Percentiles rank a stretch among this genome's conserved stretches.
Evolutionary conservation across 2,888 invertebrate species (phyloP).

Genomic region (Steinernema scapterisci): DNA sequence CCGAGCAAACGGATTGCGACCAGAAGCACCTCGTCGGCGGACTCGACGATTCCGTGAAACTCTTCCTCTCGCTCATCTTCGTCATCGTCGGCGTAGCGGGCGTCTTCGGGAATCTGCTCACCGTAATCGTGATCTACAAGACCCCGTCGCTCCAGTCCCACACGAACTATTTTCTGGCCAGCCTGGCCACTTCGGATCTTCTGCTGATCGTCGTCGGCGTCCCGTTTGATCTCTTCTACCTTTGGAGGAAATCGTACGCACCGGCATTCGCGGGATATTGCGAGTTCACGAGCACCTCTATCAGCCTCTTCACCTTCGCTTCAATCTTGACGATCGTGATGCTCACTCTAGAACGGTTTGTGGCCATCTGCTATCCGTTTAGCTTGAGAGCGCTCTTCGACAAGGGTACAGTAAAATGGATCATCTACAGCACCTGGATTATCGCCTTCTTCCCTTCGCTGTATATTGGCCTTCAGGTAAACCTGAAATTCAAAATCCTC

Average conservation of each 20-base stretch:
- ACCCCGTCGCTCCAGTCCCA: conserved; percentile 61
- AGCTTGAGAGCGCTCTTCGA: conserved; percentile 43
- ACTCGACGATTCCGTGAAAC: conserved; percentile 39
- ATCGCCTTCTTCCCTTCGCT: conserved; percentile 61
- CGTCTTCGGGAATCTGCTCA: conserved; percentile 61
- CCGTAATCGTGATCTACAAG: conserved; percentile 52
- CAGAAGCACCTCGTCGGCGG: conserved; percentile 1
- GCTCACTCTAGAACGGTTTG: conserved; percentile 60
- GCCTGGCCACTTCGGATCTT: conserved; percentile 58
- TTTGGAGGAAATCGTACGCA: conserved; percentile 56
- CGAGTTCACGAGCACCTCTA: conserved; percentile 58
- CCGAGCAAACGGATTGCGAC: neutral
- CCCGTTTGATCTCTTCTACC: conserved; percentile 61
- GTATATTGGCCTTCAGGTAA: conserved; percentile 58
- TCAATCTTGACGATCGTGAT: conserved; percentile 65
- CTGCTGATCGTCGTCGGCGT: conserved; percentile 63
- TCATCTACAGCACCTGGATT: conserved; percentile 58
- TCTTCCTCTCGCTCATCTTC: conserved; percentile 56
- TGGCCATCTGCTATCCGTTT: conserved; percentile 66
- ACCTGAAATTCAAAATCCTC: neutral
- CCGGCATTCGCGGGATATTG: conserved; percentile 59
- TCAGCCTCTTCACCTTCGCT: conserved; percentile 64
- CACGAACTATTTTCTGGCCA: conserved; percentile 66
- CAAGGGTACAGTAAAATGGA: conserved; percentile 44
- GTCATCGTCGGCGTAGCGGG: conserved; percentile 59